phyloP scores from a whole-genome alignment of 64 coral and sea anemone genomes.

The Actinia equina region DNA sequence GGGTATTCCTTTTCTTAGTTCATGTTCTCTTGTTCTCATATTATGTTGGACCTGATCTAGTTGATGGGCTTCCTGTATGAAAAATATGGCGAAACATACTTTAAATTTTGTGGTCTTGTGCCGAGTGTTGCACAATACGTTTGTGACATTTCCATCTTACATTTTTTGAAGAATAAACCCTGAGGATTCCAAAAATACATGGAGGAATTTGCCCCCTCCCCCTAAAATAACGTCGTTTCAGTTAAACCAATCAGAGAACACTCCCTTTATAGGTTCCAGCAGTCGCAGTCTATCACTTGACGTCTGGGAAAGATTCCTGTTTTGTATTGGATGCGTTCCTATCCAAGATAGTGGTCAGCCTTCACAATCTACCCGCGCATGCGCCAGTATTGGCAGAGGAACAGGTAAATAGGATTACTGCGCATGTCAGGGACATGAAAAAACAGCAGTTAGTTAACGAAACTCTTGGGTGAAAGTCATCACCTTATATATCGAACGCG shows the following conservation, averaged over 20 bases:
- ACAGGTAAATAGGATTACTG: constrained; percentile 24
- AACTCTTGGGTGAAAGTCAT: background rate
- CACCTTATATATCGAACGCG: too few species aligned
- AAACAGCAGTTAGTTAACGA: background rate
- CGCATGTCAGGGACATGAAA: background rate
- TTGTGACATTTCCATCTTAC: too few species aligned
- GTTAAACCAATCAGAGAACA: background rate
- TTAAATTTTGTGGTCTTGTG: too few species aligned
- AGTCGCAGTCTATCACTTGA: constrained; percentile 63
- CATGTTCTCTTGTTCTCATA: too few species aligned
- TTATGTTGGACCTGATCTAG: too few species aligned
- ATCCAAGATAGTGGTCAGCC: background rate
- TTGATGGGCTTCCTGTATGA: background rate
- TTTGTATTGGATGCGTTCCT: constrained; percentile 73
- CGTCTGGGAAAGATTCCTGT: constrained; percentile 74
- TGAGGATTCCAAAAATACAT: too few species aligned
- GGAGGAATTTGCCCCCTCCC: too few species aligned
- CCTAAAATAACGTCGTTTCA: too few species aligned
- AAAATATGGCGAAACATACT: too few species aligned
- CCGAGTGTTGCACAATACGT: too few species aligned
- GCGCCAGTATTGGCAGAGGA: constrained; percentile 45
- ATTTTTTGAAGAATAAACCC: too few species aligned
- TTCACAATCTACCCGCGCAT: constrained; percentile 22
- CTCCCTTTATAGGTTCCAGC: constrained; percentile 53
- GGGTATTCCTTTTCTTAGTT: too few species aligned